Conservation (phyloP, 2,797 vertebrate species). For the Propithecus perrieri region DNA sequence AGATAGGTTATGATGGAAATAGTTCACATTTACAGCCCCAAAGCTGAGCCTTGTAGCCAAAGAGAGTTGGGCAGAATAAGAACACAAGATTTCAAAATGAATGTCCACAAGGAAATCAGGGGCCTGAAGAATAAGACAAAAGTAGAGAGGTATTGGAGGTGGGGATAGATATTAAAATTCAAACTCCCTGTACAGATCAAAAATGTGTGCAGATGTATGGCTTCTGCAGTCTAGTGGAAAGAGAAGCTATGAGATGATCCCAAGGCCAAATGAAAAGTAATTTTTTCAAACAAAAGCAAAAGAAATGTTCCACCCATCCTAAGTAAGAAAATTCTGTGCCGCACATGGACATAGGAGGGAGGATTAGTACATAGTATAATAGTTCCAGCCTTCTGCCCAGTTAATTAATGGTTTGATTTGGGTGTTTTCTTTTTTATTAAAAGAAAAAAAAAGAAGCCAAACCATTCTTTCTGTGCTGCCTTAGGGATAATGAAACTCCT, state of each 20-base stretch:
- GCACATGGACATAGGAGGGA: not conserved
- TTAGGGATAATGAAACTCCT: constrained; percentile 55
- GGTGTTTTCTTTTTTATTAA: constrained; percentile 13
- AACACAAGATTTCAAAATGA: constrained; percentile 43
- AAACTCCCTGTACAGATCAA: constrained; percentile 35
- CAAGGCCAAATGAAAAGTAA: constrained; percentile 35
- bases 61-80: constrained; percentile 28
- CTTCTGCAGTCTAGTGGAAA: constrained; percentile 64
- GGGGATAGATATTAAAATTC: constrained; percentile 41
- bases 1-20: constrained; percentile 27
- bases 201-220: constrained; percentile 31
- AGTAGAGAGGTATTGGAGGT: not conserved
- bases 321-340: constrained; percentile 43
- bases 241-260: constrained; percentile 58
- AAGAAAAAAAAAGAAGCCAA: constrained; percentile 16
- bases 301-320: constrained; percentile 26
- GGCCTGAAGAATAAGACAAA: constrained; percentile 33
- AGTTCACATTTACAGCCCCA: constrained; percentile 25
- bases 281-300: constrained; percentile 35
- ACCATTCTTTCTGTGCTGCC: not conserved
- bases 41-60: constrained; percentile 25
- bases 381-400: constrained; percentile 38
- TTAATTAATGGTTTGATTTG: constrained; percentile 62
- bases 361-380: constrained; percentile 7
- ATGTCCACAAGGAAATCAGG: constrained; percentile 43